Evolutionary conservation across 2,888 invertebrate genomes (phyloP).

Genomic region (Gastrophysa polygoni): DNA sequence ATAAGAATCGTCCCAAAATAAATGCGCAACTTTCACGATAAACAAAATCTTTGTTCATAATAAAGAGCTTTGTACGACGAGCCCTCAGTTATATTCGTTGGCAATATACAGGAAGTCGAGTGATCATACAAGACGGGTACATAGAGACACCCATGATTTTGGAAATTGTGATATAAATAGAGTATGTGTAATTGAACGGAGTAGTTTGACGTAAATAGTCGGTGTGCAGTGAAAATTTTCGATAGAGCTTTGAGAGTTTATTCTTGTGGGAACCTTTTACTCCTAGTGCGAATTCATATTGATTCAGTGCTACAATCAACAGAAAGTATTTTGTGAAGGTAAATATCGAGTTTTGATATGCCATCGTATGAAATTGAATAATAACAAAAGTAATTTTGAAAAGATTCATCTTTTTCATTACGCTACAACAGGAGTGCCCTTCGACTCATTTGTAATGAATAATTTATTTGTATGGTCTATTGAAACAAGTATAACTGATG

Average conservation of each 20-base stretch:
- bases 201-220: slow-evolving; percentile 41
- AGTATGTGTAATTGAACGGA: slow-evolving; percentile 36
- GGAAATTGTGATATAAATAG: slow-evolving; percentile 45
- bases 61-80: slow-evolving; percentile 9
- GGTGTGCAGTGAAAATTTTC: slow-evolving; percentile 24
- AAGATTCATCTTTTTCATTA: too few species aligned
- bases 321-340: not conserved
- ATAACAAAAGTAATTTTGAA: too few species aligned
- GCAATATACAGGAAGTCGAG: slow-evolving; percentile 20
- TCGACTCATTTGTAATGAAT: too few species aligned
- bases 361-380: too few species aligned
- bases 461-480: too few species aligned
- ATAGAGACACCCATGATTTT: slow-evolving; percentile 27
- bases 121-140: slow-evolving; percentile 10
- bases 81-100: slow-evolving; percentile 6
- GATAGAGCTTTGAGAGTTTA: not conserved
- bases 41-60: slow-evolving; percentile 16
- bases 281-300: not conserved
- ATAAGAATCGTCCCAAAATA: not conserved
- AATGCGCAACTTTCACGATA: not conserved
- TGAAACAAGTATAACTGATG: too few species aligned
- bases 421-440: too few species aligned
- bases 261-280: not conserved
- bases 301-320: not conserved
- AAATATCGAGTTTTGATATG: not conserved